Percentiles rank a stretch among this genome's conserved stretches.
Conservation (phyloP, 1,140 invertebrate genomes). For the Drosophila melanica region DNA sequence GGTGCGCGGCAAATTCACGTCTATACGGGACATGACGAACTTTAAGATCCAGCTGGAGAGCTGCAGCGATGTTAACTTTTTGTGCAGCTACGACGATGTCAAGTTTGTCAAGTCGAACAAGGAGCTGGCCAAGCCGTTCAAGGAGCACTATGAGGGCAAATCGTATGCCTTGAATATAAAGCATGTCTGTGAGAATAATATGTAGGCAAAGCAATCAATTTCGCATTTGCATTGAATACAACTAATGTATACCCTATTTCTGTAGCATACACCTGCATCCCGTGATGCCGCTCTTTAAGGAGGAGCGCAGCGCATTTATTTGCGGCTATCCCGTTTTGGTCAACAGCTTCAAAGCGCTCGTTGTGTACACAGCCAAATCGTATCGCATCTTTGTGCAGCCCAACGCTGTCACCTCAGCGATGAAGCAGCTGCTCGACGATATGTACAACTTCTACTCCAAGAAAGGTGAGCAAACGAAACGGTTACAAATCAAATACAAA, state of each 20-base stretch:
- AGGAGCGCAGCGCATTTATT: slow-evolving; percentile 63
- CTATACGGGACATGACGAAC: slow-evolving; percentile 71
- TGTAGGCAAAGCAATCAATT: slow-evolving; percentile 52
- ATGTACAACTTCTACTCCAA: slow-evolving; percentile 86
- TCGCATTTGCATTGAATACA: neutral
- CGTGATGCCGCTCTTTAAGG: slow-evolving; percentile 72
- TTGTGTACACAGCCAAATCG: slow-evolving; percentile 56
- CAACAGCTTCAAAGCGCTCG: slow-evolving; percentile 57
- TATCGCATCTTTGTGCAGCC: slow-evolving; percentile 87
- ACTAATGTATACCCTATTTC: neutral
- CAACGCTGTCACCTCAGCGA: slow-evolving; percentile 75
- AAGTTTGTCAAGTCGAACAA: slow-evolving; percentile 80
- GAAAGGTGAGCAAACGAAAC: neutral
- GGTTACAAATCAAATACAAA: no score
- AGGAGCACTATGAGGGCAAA: slow-evolving; percentile 76
- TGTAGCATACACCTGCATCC: slow-evolving; percentile 71
- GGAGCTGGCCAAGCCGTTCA: slow-evolving; percentile 68
- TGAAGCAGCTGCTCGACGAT: slow-evolving; percentile 84
- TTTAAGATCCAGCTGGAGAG: slow-evolving; percentile 76
- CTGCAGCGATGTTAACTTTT: slow-evolving; percentile 62
- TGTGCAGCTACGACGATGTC: slow-evolving; percentile 75
- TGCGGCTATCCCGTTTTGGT: slow-evolving; percentile 64
- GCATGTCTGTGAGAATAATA: slow-evolving; percentile 79
- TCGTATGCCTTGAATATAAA: slow-evolving; percentile 72
- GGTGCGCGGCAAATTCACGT: slow-evolving; percentile 70